Conservation (phyloP, 1,140 invertebrate species). For the Nasonia longicornis region DNA sequence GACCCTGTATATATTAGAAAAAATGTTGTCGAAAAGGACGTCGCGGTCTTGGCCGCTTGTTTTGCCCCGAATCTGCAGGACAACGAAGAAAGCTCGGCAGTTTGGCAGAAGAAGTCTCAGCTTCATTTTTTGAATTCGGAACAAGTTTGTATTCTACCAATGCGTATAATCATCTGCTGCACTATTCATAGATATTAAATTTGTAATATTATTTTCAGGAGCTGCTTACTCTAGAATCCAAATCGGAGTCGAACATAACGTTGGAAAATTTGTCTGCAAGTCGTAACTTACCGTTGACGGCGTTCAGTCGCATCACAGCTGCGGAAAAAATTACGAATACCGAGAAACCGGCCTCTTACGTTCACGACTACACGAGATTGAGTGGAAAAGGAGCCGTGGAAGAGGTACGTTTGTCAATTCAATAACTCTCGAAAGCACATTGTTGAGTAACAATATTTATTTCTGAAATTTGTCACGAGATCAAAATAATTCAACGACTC, state of each 20-base stretch:
- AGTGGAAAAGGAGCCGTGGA: constrained; percentile 57
- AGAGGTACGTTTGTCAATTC: constrained; percentile 56
- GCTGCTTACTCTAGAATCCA: constrained; percentile 65
- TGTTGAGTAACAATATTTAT: constrained; percentile 51
- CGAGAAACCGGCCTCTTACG: constrained; percentile 51
- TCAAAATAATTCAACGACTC: constrained; percentile 35
- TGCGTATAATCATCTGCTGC: background rate
- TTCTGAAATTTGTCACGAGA: constrained; percentile 32
- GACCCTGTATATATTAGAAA: constrained; percentile 69
- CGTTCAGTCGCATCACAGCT: constrained; percentile 61
- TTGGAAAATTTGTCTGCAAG: constrained; percentile 57
- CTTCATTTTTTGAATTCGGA: constrained; percentile 72
- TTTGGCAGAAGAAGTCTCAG: constrained; percentile 73
- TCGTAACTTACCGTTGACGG: constrained; percentile 57
- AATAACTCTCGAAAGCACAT: constrained; percentile 36
- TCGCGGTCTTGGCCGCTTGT: constrained; percentile 64
- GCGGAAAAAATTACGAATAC: constrained; percentile 52
- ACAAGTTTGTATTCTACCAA: constrained; percentile 61
- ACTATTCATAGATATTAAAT: constrained; percentile 1
- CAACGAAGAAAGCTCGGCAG: constrained; percentile 62
- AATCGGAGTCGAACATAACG: constrained; percentile 58
- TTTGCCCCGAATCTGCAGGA: constrained; percentile 70
- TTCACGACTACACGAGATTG: constrained; percentile 58
- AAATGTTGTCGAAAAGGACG: constrained; percentile 65
- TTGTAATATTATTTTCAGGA: constrained; percentile 56